Base-by-base conservation (phyloP, 2,888 invertebrate species). In the Hypomecis atomaria region DNA sequence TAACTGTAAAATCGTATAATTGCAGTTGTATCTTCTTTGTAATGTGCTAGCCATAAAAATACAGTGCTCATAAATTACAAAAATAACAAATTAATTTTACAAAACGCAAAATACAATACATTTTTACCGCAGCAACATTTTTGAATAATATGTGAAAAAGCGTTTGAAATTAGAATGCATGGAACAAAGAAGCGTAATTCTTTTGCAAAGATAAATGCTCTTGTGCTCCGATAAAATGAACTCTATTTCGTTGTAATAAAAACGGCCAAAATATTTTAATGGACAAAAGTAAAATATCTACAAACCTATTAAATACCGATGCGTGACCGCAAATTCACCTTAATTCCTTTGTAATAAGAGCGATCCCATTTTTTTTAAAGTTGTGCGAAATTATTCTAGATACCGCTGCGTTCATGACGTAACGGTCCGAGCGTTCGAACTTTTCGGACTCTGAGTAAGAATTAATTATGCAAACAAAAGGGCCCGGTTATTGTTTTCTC, bases 401-500 rank as follows among this genome's bases (percentile, higher is more conserved):
- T 66, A 85, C 85, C 78, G 87, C 86, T 88, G 88, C 71, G 85
- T 90, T 90, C 86, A 88, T 79, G 86, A 86, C 82, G 78, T 90
- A 89, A 90, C 90, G 87, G 89, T 84, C 76, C 55, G 81, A 83
- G 82, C 79, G 89, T 88, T 86, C 83, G 80, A 86, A 87, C 81
- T 80, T 85, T 85, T 83, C 75, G 78, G 82, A 83, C 80, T 86
- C 74, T 81, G 80, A 72, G 73, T 71, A 81, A 83, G 85, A 86
- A 89, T 89, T 90, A 90, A 92, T 90, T 89, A 90, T 87, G 85
- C 84, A 87, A 88, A 88, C 90, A 90, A 86, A 87, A 86, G 80
- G 81, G 71, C 52, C 73, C 72, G 75, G 85, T 85, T 88, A 87
- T 90, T 89, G 90, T 90, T 86, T 87, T 82, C 84, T 82, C 74